Evolutionary conservation across 2,888 invertebrate genomes (phyloP).

Genomic region (Molanna angustata): DNA sequence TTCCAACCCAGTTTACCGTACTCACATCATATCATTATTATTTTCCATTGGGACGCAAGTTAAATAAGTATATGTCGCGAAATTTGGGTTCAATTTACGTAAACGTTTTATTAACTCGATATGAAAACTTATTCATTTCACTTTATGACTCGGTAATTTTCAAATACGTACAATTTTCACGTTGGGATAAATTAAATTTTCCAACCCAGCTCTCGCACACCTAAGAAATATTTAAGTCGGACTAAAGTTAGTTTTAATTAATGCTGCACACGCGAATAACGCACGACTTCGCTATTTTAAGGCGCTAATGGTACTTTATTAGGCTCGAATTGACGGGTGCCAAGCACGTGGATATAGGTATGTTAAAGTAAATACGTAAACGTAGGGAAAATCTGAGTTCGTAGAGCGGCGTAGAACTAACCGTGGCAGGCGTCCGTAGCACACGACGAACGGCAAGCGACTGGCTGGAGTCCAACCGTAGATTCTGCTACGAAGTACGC

Average conservation of each 20-base stretch:
- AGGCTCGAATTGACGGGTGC: constrained; percentile 8
- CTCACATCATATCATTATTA: too few species aligned
- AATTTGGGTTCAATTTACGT: too few species aligned
- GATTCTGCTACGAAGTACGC: too few species aligned
- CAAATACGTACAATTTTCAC: constrained; percentile 1
- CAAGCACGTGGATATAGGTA: constrained; percentile 12
- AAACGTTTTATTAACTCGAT: too few species aligned
- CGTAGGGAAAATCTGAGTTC: too few species aligned
- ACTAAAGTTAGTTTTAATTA: constrained; percentile 8
- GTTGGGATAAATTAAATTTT: background rate
- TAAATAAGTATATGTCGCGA: too few species aligned
- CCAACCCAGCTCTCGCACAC: background rate
- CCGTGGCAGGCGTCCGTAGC: constrained; percentile 2
- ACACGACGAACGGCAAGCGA: constrained; percentile 6
- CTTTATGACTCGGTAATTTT: too few species aligned
- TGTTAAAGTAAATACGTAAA: background rate
- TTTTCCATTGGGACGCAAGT: too few species aligned
- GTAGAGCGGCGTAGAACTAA: background rate
- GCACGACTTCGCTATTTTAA: constrained; percentile 5
- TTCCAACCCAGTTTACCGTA: too few species aligned
- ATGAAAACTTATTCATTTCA: too few species aligned
- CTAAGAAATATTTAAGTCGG: constrained; percentile 8
- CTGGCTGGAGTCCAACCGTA: too few species aligned
- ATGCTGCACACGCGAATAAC: constrained; percentile 12
- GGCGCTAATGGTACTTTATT: constrained; percentile 20